Evolutionary conservation across 2,888 invertebrate species (phyloP), one percentile per base, ranked within the genome.

Genomic region (Dromius quadrimaculatus): DNA sequence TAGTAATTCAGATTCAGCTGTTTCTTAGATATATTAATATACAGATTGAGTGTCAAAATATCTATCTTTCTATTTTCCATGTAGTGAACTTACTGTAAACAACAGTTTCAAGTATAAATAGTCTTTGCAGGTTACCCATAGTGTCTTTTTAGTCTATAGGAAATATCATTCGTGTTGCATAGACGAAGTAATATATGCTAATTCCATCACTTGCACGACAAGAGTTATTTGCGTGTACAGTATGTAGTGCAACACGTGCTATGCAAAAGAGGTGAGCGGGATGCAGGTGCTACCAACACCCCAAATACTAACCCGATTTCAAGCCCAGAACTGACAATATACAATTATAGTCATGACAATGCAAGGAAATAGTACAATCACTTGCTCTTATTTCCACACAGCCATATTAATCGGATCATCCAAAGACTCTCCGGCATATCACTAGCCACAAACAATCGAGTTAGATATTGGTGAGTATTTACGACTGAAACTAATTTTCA

Each of bases 181-280:
- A 15, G 43, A 15, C 41, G 43, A 28, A 62, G 43, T 62, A 62
- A 62, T 62, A 43, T 41, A 62, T 62, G 43, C 62, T 62, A 62
- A 62, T 62, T 43, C 62, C 23, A 43, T 62, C 62, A 62, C 62
- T 62, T 38, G 43, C 62, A 62, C 41, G 34, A 28, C 62, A 15
- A 2, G 9, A 4, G 15, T n/a, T 28, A 62, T 38, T 62, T 15
- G 62, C 15, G 62, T 28, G 28, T 28, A 28, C 6, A 28, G 28
- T 28, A 6, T 28, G 4, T 28, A 3, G 28, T 38, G 13, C 38
- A 6, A 5, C 36, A 36, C 15, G 38, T 13, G 38, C 13, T 38
- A 11, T 11, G 1, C 15, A n/a, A n/a, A n/a, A n/a, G n/a, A n/a
- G n/a, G n/a, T n/a, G n/a, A 28, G 28, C 28, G 8, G 28, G 5